Conservation (phyloP, 2,797 vertebrate species). For the Uromys caudimaculatus region DNA sequence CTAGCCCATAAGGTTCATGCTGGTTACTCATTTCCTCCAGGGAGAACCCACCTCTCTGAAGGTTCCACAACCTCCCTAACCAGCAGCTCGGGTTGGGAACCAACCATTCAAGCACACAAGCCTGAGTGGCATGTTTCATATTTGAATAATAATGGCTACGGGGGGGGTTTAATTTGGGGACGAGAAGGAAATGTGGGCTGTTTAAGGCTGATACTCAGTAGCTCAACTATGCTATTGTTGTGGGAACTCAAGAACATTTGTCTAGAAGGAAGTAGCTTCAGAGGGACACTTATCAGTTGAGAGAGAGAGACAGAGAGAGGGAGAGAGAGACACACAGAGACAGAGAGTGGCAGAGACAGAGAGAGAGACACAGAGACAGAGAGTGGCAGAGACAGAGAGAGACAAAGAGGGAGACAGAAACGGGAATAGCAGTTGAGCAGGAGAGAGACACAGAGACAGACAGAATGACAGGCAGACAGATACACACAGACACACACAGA, state of each 20-base stretch:
- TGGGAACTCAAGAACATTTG: not conserved
- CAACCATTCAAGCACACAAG: not conserved
- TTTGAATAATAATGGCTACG: too few relatives aligned
- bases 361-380: not conserved
- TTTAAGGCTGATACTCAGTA: not conserved
- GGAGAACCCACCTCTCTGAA: not conserved
- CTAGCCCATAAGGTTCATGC: not conserved
- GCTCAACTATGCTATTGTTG: not conserved
- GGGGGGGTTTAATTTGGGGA: not conserved
- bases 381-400: too few relatives aligned
- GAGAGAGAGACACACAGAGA: not conserved
- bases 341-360: not conserved
- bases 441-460: too few relatives aligned
- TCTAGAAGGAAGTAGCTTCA: not conserved
- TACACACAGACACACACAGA: not conserved
- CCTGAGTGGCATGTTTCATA: not conserved
- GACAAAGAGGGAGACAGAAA: too few relatives aligned
- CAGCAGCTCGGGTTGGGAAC: not conserved
- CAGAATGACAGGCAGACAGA: too few relatives aligned
- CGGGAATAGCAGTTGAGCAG: too few relatives aligned
- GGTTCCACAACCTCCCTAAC: not conserved
- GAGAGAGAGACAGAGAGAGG: not conserved
- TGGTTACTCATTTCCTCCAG: not conserved
- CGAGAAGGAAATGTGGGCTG: accelerated
- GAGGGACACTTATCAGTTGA: not conserved